Percentiles rank a stretch among this genome's conserved stretches.
phyloP scores from a whole-genome alignment of 2,797 vertebrate genomes.

The Acanthiza pusilla region DNA sequence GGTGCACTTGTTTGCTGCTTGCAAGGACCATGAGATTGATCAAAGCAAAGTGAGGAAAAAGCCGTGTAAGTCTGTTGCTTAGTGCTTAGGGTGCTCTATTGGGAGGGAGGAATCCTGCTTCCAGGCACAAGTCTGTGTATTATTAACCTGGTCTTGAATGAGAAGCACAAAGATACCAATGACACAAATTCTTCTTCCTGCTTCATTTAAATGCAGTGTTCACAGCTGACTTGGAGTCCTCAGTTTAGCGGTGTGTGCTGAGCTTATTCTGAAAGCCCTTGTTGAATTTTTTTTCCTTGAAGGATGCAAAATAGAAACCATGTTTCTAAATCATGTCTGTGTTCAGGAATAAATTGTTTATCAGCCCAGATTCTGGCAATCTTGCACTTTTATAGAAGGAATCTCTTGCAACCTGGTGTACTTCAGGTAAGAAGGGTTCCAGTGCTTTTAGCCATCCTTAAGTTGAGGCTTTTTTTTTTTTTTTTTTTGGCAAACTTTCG shows the following conservation, averaged over 20 bases:
- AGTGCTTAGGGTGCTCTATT: background rate
- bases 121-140: background rate
- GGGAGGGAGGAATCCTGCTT: background rate
- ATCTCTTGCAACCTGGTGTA: background rate
- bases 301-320: background rate
- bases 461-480: accelerated
- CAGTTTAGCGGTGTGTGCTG: background rate
- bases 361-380: background rate
- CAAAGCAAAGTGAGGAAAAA: background rate
- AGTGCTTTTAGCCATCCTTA: background rate
- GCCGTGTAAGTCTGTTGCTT: background rate
- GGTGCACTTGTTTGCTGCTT: background rate
- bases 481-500: background rate
- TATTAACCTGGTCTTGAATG: slow-evolving; percentile 9
- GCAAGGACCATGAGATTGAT: background rate
- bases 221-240: background rate
- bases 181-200: background rate
- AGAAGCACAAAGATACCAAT: background rate
- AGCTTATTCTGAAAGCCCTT: background rate
- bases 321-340: background rate
- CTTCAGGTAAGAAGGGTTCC: background rate
- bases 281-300: background rate
- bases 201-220: background rate
- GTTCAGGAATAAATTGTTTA: background rate
- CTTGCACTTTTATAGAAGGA: background rate